Conservation (phyloP, 1,140 invertebrate species). For the Cardiocondyla obscurior region DNA sequence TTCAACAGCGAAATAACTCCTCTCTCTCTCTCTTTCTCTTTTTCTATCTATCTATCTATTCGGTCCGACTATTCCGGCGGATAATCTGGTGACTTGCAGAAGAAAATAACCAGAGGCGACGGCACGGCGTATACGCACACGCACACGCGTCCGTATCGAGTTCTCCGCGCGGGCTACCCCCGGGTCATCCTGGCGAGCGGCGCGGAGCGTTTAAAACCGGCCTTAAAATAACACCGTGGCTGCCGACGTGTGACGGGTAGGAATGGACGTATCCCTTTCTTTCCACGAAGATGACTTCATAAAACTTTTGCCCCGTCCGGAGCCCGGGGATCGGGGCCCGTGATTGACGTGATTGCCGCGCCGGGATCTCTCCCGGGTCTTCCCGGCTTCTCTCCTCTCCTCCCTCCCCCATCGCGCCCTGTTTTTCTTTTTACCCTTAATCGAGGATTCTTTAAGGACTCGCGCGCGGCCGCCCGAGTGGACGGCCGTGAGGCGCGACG, state of each 20-base stretch:
- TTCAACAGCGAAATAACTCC: not conserved
- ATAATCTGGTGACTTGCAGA: conserved; percentile 71
- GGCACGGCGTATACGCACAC: conserved; percentile 1
- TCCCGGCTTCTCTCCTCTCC: not conserved
- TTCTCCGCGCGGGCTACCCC: conserved; percentile 72
- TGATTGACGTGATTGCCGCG: conserved; percentile 71
- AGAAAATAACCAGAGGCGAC: conserved; percentile 65
- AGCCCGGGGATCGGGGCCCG: conserved; percentile 68
- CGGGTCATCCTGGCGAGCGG: conserved; percentile 55
- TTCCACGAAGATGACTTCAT: conserved; percentile 82
- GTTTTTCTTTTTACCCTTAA: conserved; percentile 65
- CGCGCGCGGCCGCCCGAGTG: conserved; percentile 4
- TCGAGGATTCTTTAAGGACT: conserved; percentile 57
- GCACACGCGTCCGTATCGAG: conserved; percentile 66
- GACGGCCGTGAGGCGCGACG: not conserved
- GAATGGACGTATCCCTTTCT: conserved; percentile 78
- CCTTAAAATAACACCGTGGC: conserved; percentile 81
- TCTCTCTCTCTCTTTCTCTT: not conserved
- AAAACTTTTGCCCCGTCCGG: conserved; percentile 75
- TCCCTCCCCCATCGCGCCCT: not conserved
- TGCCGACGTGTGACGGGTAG: conserved; percentile 67
- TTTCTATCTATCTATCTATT: not conserved
- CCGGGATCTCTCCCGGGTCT: conserved; percentile 11
- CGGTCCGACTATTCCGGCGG: conserved; percentile 19
- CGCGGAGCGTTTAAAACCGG: conserved; percentile 67